Evolutionary conservation across 2,113 vertebrate genomes (phyloP), one percentile per base, ranked within the genome.

Genomic region (Enhydra lutris): DNA sequence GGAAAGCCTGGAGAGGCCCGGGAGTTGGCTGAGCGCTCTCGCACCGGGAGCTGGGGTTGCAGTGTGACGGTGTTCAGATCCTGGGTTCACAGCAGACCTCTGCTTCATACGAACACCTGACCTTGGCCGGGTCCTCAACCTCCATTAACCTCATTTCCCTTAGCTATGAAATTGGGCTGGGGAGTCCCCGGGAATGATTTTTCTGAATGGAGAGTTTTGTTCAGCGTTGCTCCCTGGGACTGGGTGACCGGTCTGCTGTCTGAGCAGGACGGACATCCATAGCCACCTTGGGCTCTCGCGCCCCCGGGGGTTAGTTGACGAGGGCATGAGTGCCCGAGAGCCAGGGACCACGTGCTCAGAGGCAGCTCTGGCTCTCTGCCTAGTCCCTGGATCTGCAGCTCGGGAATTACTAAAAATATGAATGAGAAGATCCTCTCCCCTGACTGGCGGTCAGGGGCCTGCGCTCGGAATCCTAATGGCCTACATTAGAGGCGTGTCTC

Each of bases 1-100:
- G 31, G 57, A 36, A 36, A n/a, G 74, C 61, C 34, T 23, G 26
- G 13, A 73, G 52, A 39, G 24, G 14, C 39, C 23, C 1, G 0
- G 80, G 29, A 6, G 31, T 47, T 1, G 11, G 47, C 2, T 21
- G 31, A 74, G 34, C 0, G 0, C 21, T 7, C 5, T 29, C 6
- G 7, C 42, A 8, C 11, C 31, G 9, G 80, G 88, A 67, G 18
- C 31, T 17, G 4, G 26, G 18, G 4, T 31, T 82, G 55, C 55
- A 15, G 73, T 17, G 0, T 65, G 6, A 13, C 29, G 45, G 79
- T n/a, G 11, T 6, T 20, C 29, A 81, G 63, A 13, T 45, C 4
- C 9, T 1, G 21, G 45, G 47, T 59, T 67, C 42, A 11, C 71
- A 78, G 10, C 29, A 52, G 79, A 90, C 61, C 23, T 69, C 36